Evolutionary conservation across 2,113 vertebrate genomes (phyloP).

Genomic region (Muntiacus reevesi): DNA sequence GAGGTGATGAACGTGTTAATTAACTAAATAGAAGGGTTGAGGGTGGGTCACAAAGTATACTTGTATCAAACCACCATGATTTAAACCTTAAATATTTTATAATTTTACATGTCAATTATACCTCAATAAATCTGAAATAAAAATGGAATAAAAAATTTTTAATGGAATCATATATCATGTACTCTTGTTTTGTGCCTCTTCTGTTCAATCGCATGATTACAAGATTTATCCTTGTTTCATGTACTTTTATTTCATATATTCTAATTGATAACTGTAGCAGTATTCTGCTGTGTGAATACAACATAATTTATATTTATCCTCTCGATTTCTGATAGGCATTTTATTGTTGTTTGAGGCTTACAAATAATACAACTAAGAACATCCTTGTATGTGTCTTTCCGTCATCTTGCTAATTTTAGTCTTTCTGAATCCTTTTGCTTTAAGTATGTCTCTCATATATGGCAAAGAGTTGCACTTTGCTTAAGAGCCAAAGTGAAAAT

Average conservation of each 20-base stretch:
- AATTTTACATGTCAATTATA: not conserved
- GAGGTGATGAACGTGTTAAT: not conserved
- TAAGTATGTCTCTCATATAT: not conserved
- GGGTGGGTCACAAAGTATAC: not conserved
- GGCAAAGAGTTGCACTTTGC: not conserved
- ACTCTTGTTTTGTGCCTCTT: not conserved
- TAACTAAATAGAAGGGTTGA: not conserved
- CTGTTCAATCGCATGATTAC: not conserved
- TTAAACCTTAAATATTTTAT: not conserved
- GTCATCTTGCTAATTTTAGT: not conserved
- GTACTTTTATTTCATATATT: not conserved
- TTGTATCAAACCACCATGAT: not conserved
- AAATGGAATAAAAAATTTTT: not conserved
- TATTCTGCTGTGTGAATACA: not conserved
- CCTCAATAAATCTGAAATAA: not conserved
- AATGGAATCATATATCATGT: not conserved
- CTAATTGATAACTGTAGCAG: not conserved
- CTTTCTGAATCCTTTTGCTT: not conserved
- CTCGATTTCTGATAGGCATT: not conserved
- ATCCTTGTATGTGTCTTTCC: not conserved
- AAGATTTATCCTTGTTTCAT: not conserved
- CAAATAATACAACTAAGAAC: not conserved
- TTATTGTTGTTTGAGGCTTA: not conserved
- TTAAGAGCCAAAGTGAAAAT: not conserved
- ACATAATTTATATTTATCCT: not conserved